Evolutionary conservation across 1,140 invertebrate genomes (phyloP), one percentile per base, ranked within the genome.

Genomic region (Orchestia grillus): DNA sequence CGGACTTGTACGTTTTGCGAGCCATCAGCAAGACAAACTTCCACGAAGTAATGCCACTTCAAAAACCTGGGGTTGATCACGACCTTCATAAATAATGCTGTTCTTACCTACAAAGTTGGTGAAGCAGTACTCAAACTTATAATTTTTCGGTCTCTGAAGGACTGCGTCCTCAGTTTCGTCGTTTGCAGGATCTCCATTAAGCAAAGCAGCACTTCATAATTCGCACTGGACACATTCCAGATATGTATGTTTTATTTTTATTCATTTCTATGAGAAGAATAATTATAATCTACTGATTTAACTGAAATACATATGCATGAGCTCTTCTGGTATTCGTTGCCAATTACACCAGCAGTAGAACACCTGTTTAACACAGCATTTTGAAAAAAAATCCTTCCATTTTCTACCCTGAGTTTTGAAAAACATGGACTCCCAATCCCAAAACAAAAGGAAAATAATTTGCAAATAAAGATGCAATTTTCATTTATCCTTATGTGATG

Each of bases 21-120:
- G 44, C 43, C 92, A 94, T 94, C 92, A 94, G 44, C 44, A 47
- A 44, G 36, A 47, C 88, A 44, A 94, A 94, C 92, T 94, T 94
- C 40, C 44, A 47, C 43, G 44, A 45, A 94, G 44, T 94, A 94
- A 94, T 94, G 43, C 44, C 44, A 44, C 41, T 47, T 94, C 43
- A 94, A 47, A 94, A 94, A 45, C 92, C 44, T 44, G 40, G 44
- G 11, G 44, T 47, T 94, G 92, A 94, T 94, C 92, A 45, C 43
- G 92, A 47, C 92, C 92, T 94, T 94, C 92, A 94, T 94, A 94
- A 94, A 94, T 94, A 94, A 94, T 94, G 92, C 36, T 94, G 92
- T 94, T 94, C 92, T 94, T 94, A 44, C 92, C 44, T 40, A 44
- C 92, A 45, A 94, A 94, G 41, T 94, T 94, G 15, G 43, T 23